Evolutionary conservation across 2,113 vertebrate genomes (phyloP), one percentile per base, ranked within the genome.

Genomic region (Cricetomys ansorgei): DNA sequence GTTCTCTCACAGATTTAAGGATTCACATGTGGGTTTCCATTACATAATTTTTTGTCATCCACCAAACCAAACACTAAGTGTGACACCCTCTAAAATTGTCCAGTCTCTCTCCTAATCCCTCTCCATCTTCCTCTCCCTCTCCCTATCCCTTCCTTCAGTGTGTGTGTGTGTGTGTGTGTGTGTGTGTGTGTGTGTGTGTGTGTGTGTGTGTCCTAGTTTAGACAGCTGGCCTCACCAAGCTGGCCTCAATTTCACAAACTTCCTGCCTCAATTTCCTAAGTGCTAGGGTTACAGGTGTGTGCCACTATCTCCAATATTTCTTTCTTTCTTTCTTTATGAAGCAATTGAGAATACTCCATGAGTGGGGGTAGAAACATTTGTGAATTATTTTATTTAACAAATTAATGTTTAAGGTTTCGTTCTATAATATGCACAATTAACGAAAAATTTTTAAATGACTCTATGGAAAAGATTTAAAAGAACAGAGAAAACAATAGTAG

Each of bases 31-130:
- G 27, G 23, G 45, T 48, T 84, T 53, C 69, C 50, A 62, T 31
- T 29, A 34, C 43, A 43, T 65, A 53, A 53, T 94, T 91, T 93
- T 87, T 37, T 34, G 37, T 55, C 79, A 55, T 64, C 23, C 43
- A 73, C 79, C 59, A 86, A 90, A 92, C 43, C 64, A 69, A 94
- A 67, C 6, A 91, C 64, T 80, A 43, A 80, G 80, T 43, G 34
- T 55, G 2, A 27, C n/a, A 37, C 29, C 45, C 48, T 90, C 55
- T 17, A 59, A 37, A 40, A 6, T 23, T 59, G 23, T 8, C 55
- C 37, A 40, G 64, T 84, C 17, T 29, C 72, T 43, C 25, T 59
- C n/a, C 48, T 27, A 48, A 72, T 21, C 31, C 43, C 57, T 81
- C 9, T 75, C 84, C 25, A 10, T 9, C 21, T 40, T 64, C 3